Base-by-base conservation (phyloP, 2,888 invertebrate species). In the Lycaena phlaeas region DNA sequence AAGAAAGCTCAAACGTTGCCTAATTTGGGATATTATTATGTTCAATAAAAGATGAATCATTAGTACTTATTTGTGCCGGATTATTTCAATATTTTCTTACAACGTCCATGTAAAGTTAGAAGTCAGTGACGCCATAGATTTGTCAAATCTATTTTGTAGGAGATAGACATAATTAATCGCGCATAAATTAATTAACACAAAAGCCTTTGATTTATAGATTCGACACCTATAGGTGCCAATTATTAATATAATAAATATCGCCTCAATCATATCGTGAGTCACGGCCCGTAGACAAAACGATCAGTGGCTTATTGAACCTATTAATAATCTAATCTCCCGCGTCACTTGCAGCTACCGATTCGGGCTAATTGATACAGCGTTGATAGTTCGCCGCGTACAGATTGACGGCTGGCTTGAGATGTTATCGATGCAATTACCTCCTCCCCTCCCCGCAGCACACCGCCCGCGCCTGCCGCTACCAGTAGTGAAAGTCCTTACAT, bases 381-480 rank as follows among this genome's bases (percentile, higher is more conserved):
- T 77, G 78, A 77, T 75, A 73, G 76, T 72, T 69, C 64, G 57
- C 61, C 55, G 58, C 52, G 53, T 56, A 61, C 67, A 72, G 82
- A 82, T 79, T 78, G 82, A 81, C 76, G 77, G 73, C 68, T 75
- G 66, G 75, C 75, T 70, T 66, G 63, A 76, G 79, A 81, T 81
- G 73, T 68, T 82, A 81, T 82, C 82, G 62, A 57, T 50, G 69
- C 79, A 73, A 76, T 78, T 76, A 75, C 73, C 57, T 53, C 57
- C 49, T 48, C 48, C 50, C 49, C 52, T 51, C 36, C 73, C 57
- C 53, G 57, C 49, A 48, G 48, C 50, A 49, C 52, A 50, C 36
- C 43, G 31, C 44, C 44, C 41, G 30, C 30, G 30, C 46, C 49
- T 48, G 45, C 51, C 44, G 49, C 48, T 46, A 57, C 50, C 55